These are phyloP conservation scores for Rhimphoctona megacephalus DNA, from an alignment of 2,888 invertebrate species.

Conservation along the genomic window DNA sequence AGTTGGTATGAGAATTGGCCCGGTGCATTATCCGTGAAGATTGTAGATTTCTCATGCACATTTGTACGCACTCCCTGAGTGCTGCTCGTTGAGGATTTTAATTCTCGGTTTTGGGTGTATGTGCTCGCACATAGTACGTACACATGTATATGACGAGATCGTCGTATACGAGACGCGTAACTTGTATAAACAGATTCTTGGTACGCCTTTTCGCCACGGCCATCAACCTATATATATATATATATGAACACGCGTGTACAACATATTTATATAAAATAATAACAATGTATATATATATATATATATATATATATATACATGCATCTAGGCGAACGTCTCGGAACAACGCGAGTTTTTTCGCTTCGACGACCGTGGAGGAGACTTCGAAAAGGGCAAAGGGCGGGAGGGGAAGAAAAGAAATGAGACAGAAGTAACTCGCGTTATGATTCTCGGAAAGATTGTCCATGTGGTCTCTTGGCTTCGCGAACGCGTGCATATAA, in stretches of 20 bases:
- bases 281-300: conserved; percentile 9
- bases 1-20: conserved; percentile 41
- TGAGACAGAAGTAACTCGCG: conserved; percentile 2
- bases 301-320: background rate
- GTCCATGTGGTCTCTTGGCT: conserved; percentile 27
- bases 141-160: background rate
- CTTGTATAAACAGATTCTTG: background rate
- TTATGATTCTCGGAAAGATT: conserved; percentile 54
- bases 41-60: conserved; percentile 62
- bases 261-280: background rate
- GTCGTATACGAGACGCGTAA: conserved; percentile 24
- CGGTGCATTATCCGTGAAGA: conserved; percentile 66
- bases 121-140: background rate
- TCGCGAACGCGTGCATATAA: conserved; percentile 51
- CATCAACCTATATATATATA: background rate
- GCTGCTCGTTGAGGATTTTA: conserved; percentile 42
- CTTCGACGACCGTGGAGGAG: background rate
- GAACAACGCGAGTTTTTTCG: background rate
- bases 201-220: background rate
- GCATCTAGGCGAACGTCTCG: background rate
- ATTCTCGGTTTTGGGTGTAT: conserved; percentile 52
- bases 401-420: background rate
- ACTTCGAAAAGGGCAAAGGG: background rate
- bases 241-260: too few relatives aligned
- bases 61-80: conserved; percentile 45